phyloP scores from a whole-genome alignment of 1,140 invertebrate species.

The Trichomalopsis sarcophagae region DNA sequence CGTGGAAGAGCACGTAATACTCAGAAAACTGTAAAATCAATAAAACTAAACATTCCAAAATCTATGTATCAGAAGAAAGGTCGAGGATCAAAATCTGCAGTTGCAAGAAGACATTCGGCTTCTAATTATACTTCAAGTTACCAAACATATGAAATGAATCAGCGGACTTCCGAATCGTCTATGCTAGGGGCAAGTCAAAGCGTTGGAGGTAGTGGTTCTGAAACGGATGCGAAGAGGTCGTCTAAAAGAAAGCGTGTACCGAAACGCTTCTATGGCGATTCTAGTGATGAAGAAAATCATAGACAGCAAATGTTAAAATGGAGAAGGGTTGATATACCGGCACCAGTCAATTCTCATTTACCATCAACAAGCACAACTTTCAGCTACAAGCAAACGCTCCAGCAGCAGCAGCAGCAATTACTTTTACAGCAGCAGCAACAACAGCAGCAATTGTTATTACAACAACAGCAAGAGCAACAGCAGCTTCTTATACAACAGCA shows the following conservation, averaged over 20 bases:
- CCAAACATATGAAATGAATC: background rate
- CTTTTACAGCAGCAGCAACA: conserved; percentile 35
- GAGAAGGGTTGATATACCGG: conserved; percentile 79
- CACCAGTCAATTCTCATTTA: conserved; percentile 29
- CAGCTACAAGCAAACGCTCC: conserved; percentile 17
- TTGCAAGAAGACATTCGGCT: background rate
- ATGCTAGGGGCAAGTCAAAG: conserved; percentile 49
- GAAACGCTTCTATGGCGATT: conserved; percentile 90
- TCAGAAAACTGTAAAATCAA: conserved; percentile 61
- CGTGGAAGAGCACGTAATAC: conserved; percentile 49
- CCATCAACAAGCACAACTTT: conserved; percentile 27
- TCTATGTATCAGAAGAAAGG: conserved; percentile 66
- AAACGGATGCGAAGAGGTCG: conserved; percentile 79
- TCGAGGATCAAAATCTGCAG: background rate
- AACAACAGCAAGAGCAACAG: conserved; percentile 49
- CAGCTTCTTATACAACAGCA: conserved; percentile 42
- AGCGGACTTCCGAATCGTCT: conserved; percentile 6
- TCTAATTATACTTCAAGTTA: conserved; percentile 13
- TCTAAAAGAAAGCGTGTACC: conserved; percentile 86
- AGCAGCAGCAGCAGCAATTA: conserved; percentile 49
- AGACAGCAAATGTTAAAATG: conserved; percentile 80
- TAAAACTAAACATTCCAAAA: conserved; percentile 73
- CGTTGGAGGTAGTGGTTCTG: conserved; percentile 60
- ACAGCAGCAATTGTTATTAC: conserved; percentile 33
- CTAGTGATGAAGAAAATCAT: conserved; percentile 85